Evolutionary conservation across 2,113 vertebrate species (phyloP).

Genomic region (Aplodontia rufa): DNA sequence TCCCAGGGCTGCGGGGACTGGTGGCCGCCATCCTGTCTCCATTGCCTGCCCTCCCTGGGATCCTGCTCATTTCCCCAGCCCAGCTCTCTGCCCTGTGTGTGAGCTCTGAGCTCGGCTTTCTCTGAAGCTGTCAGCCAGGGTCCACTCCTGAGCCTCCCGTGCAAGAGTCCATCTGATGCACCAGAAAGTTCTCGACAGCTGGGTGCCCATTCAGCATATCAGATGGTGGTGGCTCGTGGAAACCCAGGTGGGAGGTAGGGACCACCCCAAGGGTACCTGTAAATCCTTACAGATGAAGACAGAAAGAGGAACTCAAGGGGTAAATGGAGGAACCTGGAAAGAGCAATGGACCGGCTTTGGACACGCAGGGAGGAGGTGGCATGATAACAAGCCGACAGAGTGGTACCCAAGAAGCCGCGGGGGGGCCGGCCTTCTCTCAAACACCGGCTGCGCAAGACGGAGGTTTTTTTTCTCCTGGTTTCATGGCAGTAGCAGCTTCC

Average conservation of each 20-base stretch:
- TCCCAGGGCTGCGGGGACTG: background rate
- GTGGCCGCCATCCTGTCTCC: background rate
- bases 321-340: background rate
- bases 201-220: background rate
- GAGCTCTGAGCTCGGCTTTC: background rate
- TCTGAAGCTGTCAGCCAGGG: background rate
- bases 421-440: background rate
- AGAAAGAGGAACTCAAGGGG: background rate
- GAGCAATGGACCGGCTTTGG: no score
- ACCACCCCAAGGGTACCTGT: rapidly evolving
- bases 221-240: background rate
- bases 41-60: rapidly evolving
- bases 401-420: background rate
- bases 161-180: background rate
- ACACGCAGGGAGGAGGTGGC: no score
- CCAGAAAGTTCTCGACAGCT: background rate
- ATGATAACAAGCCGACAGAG: background rate
- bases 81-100: no score
- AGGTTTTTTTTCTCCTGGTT: background rate
- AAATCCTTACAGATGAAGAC: background rate
- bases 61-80: background rate
- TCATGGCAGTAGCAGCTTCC: background rate
- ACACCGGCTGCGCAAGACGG: background rate
- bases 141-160: background rate
- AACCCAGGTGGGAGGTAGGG: background rate